These are phyloP conservation scores for Chouioia cunea DNA, from an alignment of 2,888 invertebrate species.

Conservation along the genomic window DNA sequence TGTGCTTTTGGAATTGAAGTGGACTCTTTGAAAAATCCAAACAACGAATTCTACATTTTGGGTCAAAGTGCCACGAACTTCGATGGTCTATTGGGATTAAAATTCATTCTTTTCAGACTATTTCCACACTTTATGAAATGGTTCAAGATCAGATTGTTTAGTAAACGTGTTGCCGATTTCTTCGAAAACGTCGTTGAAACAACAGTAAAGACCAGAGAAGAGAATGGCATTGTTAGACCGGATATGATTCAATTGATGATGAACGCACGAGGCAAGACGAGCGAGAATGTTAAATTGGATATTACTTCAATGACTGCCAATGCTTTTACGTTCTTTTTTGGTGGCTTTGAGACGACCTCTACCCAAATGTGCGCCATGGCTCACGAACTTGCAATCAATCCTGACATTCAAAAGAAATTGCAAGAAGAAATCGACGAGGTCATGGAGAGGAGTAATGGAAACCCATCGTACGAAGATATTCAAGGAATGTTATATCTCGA, in stretches of 20 bases:
- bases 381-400: slow-evolving; percentile 53
- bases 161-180: slow-evolving; percentile 40
- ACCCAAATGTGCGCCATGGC: slow-evolving; percentile 55
- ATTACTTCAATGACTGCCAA: slow-evolving; percentile 66
- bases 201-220: slow-evolving; percentile 50
- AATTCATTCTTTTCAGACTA: slow-evolving; percentile 41
- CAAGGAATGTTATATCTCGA: slow-evolving; percentile 72
- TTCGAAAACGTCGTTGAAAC: slow-evolving; percentile 47
- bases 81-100: slow-evolving; percentile 35
- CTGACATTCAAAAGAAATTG: slow-evolving; percentile 55
- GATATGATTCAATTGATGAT: slow-evolving; percentile 65
- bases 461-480: slow-evolving; percentile 67
- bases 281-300: slow-evolving; percentile 44
- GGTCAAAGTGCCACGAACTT: slow-evolving; percentile 56
- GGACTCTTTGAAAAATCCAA: slow-evolving; percentile 59
- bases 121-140: slow-evolving; percentile 46
- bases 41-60: slow-evolving; percentile 61
- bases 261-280: slow-evolving; percentile 62
- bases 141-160: slow-evolving; percentile 47
- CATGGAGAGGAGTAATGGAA: slow-evolving; percentile 53
- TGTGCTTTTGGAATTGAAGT: slow-evolving; percentile 68
- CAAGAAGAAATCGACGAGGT: slow-evolving; percentile 61
- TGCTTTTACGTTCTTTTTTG: slow-evolving; percentile 53
- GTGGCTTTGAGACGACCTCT: slow-evolving; percentile 58
- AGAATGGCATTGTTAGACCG: slow-evolving; percentile 52